Percentiles rank a stretch among this genome's conserved stretches.
Conservation (phyloP, 1,140 invertebrate species). For the Psilanteris sp. region DNA sequence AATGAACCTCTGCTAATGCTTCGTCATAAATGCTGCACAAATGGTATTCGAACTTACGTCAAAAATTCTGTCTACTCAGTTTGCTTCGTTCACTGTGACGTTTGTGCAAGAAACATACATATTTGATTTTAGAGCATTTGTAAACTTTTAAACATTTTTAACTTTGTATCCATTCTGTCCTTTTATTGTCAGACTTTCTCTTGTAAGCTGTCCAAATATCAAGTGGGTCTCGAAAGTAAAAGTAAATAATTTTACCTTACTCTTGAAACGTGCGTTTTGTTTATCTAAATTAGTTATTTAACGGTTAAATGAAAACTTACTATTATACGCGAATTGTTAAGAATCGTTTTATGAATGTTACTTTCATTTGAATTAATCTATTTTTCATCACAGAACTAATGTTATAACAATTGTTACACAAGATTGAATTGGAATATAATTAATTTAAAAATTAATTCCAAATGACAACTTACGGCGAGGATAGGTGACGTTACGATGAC, state of each 20-base stretch:
- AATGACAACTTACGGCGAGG: conserved; percentile 48
- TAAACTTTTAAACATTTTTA: neutral
- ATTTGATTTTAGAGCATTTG: too few species aligned
- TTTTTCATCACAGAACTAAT: too few species aligned
- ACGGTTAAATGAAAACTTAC: too few species aligned
- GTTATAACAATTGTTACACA: too few species aligned
- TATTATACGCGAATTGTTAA: too few species aligned
- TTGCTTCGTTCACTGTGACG: too few species aligned
- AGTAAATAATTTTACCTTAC: conserved; percentile 31
- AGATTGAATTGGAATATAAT: too few species aligned
- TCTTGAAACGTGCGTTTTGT: conserved; percentile 6
- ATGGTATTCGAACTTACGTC: conserved; percentile 66
- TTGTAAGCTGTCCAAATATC: conserved; percentile 41
- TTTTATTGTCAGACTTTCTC: conserved; percentile 39
- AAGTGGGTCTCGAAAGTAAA: conserved; percentile 54
- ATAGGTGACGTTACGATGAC: conserved; percentile 13
- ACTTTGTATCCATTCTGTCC: neutral
- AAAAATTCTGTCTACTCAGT: conserved; percentile 64
- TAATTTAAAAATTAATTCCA: too few species aligned
- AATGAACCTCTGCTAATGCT: neutral
- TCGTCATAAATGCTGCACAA: conserved; percentile 9
- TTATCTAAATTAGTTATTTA: conserved; percentile 38
- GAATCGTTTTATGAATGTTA: too few species aligned
- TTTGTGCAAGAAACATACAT: too few species aligned
- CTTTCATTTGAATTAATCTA: too few species aligned